Base-by-base conservation (phyloP, 2,797 vertebrate species). In the Sebastes jordani region DNA sequence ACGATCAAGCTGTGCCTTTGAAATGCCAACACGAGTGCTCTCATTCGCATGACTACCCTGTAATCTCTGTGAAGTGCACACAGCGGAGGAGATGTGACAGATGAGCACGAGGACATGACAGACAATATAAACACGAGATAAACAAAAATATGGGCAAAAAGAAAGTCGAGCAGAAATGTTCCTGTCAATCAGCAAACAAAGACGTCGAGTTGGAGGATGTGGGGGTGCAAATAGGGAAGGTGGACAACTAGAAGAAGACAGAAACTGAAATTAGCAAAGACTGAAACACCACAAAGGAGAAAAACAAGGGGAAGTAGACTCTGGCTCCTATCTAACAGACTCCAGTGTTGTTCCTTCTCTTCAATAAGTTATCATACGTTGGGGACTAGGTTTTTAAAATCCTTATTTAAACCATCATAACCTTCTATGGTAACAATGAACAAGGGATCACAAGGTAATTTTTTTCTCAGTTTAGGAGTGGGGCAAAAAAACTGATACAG, bases 1-100 rank as follows among this genome's bases (percentile, higher is more conserved):
- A 82, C 75, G 64, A 81, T 90, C 87, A 72, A 86, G 78, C 86
- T 86, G 86, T 42, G 84, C 69, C 78, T 78, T 85, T 74, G 72
- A 89, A 88, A 84, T 62, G 81, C 74, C 76, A 77, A 42, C 23
- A 46, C 2, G 49, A 72, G 74, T 4, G 67, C 76, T 82, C 67
- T 49, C 64, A 27, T 78, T 84, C 75, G 68, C 59, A 78, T 46
- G 86, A 72, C 82, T 55, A 78, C 70, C 67, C 86, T 66, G 1
- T 87, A 90, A 93, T 90, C 83, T 87, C 68, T 56, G 78, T 84
- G 63, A 56, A 81, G 60, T 3, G n/a, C 69, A 72, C 72, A 70
- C 76, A 63, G 79, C 2, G 27, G 74, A 88, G 27, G 74, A 88
- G 78, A 90, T 59, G 82, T 71, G 85, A 81, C 68, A 34, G 73